Base-by-base conservation (phyloP, 2,888 invertebrate genomes). In the Athetis lepigone region DNA sequence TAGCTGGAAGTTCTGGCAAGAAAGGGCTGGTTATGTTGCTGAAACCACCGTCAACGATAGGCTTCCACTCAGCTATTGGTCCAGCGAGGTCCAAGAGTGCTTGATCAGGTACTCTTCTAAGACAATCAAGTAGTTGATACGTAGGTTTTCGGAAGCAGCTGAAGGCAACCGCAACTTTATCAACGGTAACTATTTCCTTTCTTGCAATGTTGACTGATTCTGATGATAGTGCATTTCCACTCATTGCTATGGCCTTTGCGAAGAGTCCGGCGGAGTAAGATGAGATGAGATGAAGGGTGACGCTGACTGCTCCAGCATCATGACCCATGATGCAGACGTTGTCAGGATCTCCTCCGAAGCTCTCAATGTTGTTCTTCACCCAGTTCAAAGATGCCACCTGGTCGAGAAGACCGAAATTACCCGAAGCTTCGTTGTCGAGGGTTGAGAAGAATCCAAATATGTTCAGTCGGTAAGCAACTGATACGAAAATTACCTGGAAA, bases 361-460 rank as follows among this genome's bases (percentile, higher is more conserved):
- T 90, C 62, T 96, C 96, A 13, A 98, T 97, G 83, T 97, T 97
- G 71, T 95, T 96, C 80, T 97, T 97, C 0, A 98, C 96, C 98
- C 98, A 98, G 77, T 95, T 95, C 58, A 98, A 90, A 0, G 97
- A 97, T 0, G 98, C 98, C 25, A 97, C 96, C 91, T 98, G 98
- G 83, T 98, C 98, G 92, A 97, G 95, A 70, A 98, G 92, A 0
- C 98, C 98, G 76, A 96, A 97, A 87, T 98, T 98, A 1, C 98
- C 98, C 0, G 97, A 95, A 5, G 97, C 96, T 87, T 97, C 97
- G 6, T 96, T 96, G 84, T 98, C 98, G 79, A 96, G 95, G 6
- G 97, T 97, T 16, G 97, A 97, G 84, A 98, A 96, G 86, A 98
- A 98, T n/a, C 98, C 98, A 77, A 98, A 96, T 70, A 98, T 97